A percentile compares a stretch with the other conserved stretches of the same genome.
phyloP scores from a whole-genome alignment of 2,797 vertebrate genomes.

The Enteromius unitaeniatus region DNA sequence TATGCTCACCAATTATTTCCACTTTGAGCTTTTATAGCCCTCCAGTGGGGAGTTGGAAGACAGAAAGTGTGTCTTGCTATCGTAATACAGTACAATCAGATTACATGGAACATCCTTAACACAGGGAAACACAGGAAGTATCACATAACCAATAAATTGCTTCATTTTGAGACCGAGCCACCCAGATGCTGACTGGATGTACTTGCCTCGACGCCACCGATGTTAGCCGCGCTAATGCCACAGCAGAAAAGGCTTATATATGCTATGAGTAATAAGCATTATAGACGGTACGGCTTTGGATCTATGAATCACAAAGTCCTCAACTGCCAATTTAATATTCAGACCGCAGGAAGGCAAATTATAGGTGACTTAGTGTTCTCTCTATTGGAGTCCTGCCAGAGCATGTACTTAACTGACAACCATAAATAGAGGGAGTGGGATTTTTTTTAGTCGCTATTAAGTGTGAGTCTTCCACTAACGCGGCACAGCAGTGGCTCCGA shows the following conservation, averaged over 20 bases:
- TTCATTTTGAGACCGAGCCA: conserved; percentile 68
- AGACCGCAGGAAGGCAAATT: conserved; percentile 73
- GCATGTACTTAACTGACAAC: conserved; percentile 69
- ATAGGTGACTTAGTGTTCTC: conserved; percentile 74
- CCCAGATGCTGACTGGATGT: conserved; percentile 62
- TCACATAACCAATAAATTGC: conserved; percentile 53
- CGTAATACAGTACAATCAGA: conserved; percentile 54
- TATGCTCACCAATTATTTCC: conserved; percentile 91
- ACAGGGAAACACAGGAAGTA: conserved; percentile 59
- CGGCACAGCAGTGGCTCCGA: conserved; percentile 34
- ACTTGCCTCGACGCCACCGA: conserved; percentile 14
- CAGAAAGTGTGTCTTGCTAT: conserved; percentile 53
- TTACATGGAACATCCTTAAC: conserved; percentile 61
- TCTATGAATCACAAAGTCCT: conserved; percentile 75
- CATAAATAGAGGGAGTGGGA: conserved; percentile 69
- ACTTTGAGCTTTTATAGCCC: conserved; percentile 88
- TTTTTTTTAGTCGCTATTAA: conserved; percentile 69
- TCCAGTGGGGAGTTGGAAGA: conserved; percentile 80
- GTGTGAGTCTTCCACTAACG: conserved; percentile 68
- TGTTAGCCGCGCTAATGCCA: conserved; percentile 42
- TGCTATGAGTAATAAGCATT: conserved; percentile 73
- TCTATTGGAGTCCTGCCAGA: conserved; percentile 66
- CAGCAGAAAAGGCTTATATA: conserved; percentile 54
- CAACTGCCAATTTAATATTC: conserved; percentile 74
- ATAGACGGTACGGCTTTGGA: conserved; percentile 62